A percentile compares a stretch with the other conserved stretches of the same genome.
Evolutionary conservation across 2,797 vertebrate genomes (phyloP).

Genomic region (Myiotriccus ornatus): DNA sequence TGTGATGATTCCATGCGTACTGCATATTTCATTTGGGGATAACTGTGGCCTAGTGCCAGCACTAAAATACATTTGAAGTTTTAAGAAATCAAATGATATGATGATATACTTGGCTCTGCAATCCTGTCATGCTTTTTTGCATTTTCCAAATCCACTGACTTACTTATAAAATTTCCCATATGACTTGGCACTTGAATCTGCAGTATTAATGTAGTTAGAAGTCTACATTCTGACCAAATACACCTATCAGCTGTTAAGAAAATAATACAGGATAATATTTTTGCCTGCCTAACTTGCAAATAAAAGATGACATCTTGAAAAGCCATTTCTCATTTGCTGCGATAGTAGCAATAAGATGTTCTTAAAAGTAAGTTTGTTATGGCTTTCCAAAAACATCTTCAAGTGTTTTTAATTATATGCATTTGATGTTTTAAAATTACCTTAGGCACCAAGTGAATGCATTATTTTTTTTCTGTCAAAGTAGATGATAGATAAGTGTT

Average conservation of each 20-base stretch:
- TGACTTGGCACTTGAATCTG: neutral
- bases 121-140: neutral
- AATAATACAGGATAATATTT: neutral
- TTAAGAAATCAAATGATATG: neutral
- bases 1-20: neutral
- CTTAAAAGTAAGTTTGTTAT: neutral
- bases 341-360: neutral
- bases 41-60: neutral
- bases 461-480: neutral
- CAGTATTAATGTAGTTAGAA: neutral
- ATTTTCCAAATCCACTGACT: neutral
- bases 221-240: neutral
- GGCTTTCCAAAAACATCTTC: neutral
- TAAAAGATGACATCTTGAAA: neutral
- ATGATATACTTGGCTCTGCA: neutral
- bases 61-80: neutral
- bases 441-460: neutral
- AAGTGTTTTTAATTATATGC: neutral
- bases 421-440: neutral
- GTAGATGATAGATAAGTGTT: neutral
- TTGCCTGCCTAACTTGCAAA: neutral
- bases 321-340: neutral
- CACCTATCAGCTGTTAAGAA: neutral
- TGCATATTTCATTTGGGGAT: neutral
- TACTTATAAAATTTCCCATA: neutral